Evolutionary conservation across 1,140 invertebrate species (phyloP), one percentile per base, ranked within the genome.

Genomic region (Tyrophagus putrescentiae): DNA sequence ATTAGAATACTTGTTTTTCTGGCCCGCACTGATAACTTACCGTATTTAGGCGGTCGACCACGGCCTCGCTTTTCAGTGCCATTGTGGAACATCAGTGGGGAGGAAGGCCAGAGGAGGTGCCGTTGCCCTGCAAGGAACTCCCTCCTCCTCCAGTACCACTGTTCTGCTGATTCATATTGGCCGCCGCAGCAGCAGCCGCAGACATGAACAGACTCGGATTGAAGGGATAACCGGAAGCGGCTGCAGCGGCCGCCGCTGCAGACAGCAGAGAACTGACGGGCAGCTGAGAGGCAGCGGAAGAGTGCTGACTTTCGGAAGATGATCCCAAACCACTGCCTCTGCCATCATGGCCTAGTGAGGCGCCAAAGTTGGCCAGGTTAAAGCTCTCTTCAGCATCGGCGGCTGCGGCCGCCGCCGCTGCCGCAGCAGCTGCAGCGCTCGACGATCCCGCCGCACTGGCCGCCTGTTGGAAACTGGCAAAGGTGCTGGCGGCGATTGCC

Each of bases 1-100:
- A 42, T 5, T 42, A 4, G 41, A 42, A 42, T n/a, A n/a, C n/a
- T n/a, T n/a, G n/a, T n/a, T 39, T 39, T 39, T 39, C 13, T 13
- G 13, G 36, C 28, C 11, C 9, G 11, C 52, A 32, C 39, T 32
- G 21, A 54, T 25, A 13, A 32, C 9, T 33, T 57, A 48, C 57
- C 57, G 50, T 59, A 59, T 59, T 59, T 60, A 16, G 62, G 62
- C 41, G 62, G 62, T 23, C 62, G 32, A 25, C 62, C 62, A 3
- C 62, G 45, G 11, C 62, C 62, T 27, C 62, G n/a, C 28, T 32
- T 57, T 57, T 60, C 50, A 23, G 39, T 42, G 28, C 34, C 57
- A 45, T 27, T 27, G 45, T 48, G 45, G 45, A 48, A 48, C 18
- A 48, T 29, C 7, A 48, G 21, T 9, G 7, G 21, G 31, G 13